Evolutionary conservation across 2,888 invertebrate genomes (phyloP).

Genomic region (Liodrosophila aerea): DNA sequence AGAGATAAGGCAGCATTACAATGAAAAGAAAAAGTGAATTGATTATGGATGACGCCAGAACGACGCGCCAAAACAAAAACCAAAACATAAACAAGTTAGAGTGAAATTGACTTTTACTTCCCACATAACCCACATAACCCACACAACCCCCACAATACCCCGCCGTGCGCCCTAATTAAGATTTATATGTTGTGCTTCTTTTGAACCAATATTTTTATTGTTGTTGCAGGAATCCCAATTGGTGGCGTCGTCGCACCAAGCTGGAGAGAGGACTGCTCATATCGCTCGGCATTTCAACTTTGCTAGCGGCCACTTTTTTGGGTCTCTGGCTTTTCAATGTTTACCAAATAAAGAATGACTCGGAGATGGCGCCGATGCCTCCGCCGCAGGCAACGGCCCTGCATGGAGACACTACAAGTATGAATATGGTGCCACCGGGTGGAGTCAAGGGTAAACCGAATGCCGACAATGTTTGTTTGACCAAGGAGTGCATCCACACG

Average conservation of each 20-base stretch:
- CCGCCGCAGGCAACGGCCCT: slow-evolving; percentile 70
- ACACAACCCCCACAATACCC: slow-evolving; percentile 3
- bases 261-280: slow-evolving; percentile 88
- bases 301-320: slow-evolving; percentile 86
- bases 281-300: slow-evolving; percentile 84
- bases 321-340: slow-evolving; percentile 78
- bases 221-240: slow-evolving; percentile 87
- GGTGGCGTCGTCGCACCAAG: slow-evolving; percentile 90
- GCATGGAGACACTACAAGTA: slow-evolving; percentile 56
- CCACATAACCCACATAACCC: too few species aligned
- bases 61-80: slow-evolving; percentile 15
- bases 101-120: slow-evolving; percentile 48
- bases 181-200: slow-evolving; percentile 34
- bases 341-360: slow-evolving; percentile 18
- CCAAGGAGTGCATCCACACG: slow-evolving; percentile 90
- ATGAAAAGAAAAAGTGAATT: slow-evolving; percentile 39
- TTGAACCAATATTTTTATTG: not conserved
- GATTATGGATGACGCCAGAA: slow-evolving; percentile 33
- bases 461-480: slow-evolving; percentile 85
- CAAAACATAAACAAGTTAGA: slow-evolving; percentile 30
- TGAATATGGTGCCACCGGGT: slow-evolving; percentile 59
- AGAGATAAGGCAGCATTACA: not conserved
- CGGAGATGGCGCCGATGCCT: not conserved
- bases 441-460: slow-evolving; percentile 68
- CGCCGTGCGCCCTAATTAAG: slow-evolving; percentile 32